Conservation (phyloP, 2,113 vertebrate genomes). For the Daubentonia madagascariensis region DNA sequence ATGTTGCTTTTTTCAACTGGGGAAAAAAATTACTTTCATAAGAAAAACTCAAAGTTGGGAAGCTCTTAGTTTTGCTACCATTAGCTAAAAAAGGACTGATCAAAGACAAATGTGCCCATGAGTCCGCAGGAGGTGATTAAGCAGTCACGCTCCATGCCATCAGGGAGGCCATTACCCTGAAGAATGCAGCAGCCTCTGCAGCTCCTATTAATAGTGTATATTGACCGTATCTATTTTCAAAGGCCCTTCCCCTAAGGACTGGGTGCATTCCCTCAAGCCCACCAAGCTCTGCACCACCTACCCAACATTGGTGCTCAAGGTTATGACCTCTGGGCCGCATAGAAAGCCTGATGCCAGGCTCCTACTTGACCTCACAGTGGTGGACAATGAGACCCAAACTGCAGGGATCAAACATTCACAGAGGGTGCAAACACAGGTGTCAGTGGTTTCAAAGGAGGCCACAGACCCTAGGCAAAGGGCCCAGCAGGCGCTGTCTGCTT, state of each 20-base stretch:
- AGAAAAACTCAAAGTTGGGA: slow-evolving; percentile 11
- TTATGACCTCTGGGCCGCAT: neutral
- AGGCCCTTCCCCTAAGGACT: slow-evolving; percentile 34
- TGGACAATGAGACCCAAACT: neutral
- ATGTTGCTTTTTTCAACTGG: neutral
- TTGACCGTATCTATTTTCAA: slow-evolving; percentile 43
- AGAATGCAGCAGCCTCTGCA: slow-evolving; percentile 20
- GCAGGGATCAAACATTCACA: neutral
- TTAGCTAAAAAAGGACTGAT: slow-evolving; percentile 21
- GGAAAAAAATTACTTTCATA: slow-evolving; percentile 24
- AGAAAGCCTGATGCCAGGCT: neutral
- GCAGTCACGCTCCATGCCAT: neutral
- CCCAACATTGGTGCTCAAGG: neutral
- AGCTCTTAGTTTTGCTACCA: slow-evolving; percentile 43
- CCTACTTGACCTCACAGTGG: neutral
- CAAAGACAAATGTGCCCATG: slow-evolving; percentile 46
- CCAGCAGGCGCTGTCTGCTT: neutral
- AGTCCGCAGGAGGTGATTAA: slow-evolving; percentile 40
- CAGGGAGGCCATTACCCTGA: slow-evolving; percentile 39
- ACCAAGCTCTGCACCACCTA: neutral
- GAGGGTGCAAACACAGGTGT: neutral
- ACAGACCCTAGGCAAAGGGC: neutral
- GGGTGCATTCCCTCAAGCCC: neutral
- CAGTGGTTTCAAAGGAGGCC: neutral
- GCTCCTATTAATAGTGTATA: slow-evolving; percentile 43